phyloP scores from a whole-genome alignment of 2,888 invertebrate genomes.

The Sminthurinus aureus region DNA sequence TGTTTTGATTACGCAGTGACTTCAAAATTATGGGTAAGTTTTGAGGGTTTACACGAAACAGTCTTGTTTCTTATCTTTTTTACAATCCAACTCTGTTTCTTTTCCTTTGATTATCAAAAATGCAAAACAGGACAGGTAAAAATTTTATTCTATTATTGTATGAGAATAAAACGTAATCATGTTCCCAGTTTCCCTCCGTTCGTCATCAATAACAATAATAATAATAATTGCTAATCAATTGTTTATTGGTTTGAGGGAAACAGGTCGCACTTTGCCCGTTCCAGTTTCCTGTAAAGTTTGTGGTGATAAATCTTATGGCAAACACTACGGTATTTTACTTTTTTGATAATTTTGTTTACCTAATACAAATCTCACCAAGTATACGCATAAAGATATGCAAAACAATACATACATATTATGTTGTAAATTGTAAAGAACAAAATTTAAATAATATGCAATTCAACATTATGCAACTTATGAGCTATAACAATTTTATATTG shows the following conservation, averaged over 20 bases:
- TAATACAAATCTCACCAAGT: too few relatives aligned
- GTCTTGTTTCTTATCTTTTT: too few relatives aligned
- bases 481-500: not conserved
- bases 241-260: not conserved
- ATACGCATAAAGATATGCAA: too few relatives aligned
- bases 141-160: too few relatives aligned
- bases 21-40: not conserved
- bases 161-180: not conserved
- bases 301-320: slow-evolving; percentile 82
- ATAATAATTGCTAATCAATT: not conserved
- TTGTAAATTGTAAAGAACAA: too few relatives aligned
- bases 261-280: slow-evolving; percentile 71
- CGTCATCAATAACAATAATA: not conserved
- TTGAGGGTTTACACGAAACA: not conserved
- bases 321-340: slow-evolving; percentile 66
- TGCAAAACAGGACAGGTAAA: too few relatives aligned
- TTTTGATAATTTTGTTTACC: not conserved
- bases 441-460: too few relatives aligned
- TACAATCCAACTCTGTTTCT: too few relatives aligned
- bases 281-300: slow-evolving; percentile 79
- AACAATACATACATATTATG: too few relatives aligned
- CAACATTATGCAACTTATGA: too few relatives aligned
- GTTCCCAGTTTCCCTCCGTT: not conserved
- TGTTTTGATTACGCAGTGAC: not conserved
- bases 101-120: too few relatives aligned